Percentiles rank a stretch among this genome's conserved stretches.
phyloP scores from a whole-genome alignment of 2,113 vertebrate genomes.

The Prunella himalayana region DNA sequence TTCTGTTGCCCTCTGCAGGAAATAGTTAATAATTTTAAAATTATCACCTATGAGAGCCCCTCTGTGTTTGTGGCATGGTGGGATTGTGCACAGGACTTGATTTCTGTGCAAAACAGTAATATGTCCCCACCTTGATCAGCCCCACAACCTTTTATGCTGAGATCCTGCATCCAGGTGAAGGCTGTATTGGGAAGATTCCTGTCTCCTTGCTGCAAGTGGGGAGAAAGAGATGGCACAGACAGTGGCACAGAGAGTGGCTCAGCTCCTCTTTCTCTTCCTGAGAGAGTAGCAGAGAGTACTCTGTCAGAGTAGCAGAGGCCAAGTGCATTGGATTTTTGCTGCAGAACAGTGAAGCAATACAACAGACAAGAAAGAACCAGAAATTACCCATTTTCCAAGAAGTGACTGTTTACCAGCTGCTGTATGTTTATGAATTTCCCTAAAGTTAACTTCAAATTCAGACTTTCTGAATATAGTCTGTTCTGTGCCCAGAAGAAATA shows the following conservation, averaged over 20 bases:
- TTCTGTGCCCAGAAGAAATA: background rate
- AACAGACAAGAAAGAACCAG: background rate
- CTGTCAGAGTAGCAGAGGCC: background rate
- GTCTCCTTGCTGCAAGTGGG: background rate
- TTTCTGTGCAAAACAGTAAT: background rate
- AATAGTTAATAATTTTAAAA: background rate
- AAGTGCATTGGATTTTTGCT: background rate
- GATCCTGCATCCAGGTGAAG: background rate
- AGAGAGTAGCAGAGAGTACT: no score
- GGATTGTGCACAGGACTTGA: background rate
- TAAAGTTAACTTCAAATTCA: background rate
- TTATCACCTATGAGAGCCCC: background rate
- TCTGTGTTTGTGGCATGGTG: background rate
- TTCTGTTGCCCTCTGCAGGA: background rate
- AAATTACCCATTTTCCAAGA: background rate
- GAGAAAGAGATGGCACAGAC: background rate
- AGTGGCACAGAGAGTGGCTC: accelerated
- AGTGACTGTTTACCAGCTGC: background rate
- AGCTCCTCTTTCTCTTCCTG: background rate
- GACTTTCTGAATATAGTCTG: background rate
- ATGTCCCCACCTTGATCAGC: background rate
- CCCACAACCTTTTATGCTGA: background rate
- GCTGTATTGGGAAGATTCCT: background rate
- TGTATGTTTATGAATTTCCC: background rate
- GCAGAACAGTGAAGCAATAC: background rate